phyloP scores from a whole-genome alignment of 2,888 invertebrate genomes.

The Drosophila meridionalis region DNA sequence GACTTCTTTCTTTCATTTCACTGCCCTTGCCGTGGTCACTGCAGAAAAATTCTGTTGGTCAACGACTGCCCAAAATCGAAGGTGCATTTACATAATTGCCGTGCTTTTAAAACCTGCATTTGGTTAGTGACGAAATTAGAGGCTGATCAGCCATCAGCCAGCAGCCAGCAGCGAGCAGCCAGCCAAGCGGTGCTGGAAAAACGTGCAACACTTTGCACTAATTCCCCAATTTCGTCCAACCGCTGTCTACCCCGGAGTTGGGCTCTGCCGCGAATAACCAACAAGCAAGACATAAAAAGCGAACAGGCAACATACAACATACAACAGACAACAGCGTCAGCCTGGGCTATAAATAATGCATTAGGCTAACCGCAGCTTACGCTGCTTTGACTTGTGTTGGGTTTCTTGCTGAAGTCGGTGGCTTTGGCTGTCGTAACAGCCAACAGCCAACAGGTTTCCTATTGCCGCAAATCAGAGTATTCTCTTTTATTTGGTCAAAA shows the following conservation, averaged over 20 bases:
- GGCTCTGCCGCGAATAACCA: conserved; percentile 9
- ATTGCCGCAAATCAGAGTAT: conserved; percentile 42
- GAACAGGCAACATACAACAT: conserved; percentile 6
- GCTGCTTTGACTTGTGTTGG: conserved; percentile 44
- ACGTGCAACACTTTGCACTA: conserved; percentile 69
- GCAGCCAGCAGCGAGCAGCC: conserved; percentile 24
- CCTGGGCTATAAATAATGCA: conserved; percentile 64
- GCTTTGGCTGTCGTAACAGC: conserved; percentile 54
- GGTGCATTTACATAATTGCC: conserved; percentile 48
- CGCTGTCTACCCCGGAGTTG: conserved; percentile 31
- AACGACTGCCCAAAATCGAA: conserved; percentile 18
- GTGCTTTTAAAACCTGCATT: conserved; percentile 19
- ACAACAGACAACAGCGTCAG: conserved; percentile 30
- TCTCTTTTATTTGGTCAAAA: conserved; percentile 32
- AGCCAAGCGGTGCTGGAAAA: conserved; percentile 56
- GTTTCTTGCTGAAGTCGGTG: conserved; percentile 18
- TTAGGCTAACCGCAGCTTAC: conserved; percentile 61
- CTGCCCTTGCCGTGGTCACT: conserved; percentile 16
- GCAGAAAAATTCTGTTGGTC: conserved; percentile 69
- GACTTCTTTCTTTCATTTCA: conserved; percentile 58
- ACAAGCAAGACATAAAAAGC: conserved; percentile 12
- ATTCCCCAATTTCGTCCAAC: conserved; percentile 57
- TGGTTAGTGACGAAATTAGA: conserved; percentile 58
- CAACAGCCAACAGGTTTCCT: conserved; percentile 55
- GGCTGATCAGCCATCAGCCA: neutral